Evolutionary conservation across 2,113 vertebrate species (phyloP).

Genomic region (Beaufortia kweichowensis): DNA sequence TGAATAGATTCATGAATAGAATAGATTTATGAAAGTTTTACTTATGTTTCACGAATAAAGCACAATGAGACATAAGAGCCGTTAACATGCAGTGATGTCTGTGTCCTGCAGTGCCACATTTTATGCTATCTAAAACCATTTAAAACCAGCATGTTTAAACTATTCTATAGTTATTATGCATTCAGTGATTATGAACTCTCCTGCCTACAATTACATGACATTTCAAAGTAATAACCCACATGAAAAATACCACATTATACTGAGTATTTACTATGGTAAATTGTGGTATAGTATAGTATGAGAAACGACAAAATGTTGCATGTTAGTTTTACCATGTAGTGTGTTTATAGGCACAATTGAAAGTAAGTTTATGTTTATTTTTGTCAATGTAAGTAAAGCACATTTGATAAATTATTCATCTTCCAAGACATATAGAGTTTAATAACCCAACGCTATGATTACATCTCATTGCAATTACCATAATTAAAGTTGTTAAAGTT

Average conservation of each 20-base stretch:
- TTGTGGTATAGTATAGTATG: too few relatives aligned
- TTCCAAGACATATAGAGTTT: background rate
- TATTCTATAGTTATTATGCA: background rate
- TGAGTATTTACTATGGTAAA: too few relatives aligned
- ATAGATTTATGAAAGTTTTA: background rate
- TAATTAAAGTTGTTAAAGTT: background rate
- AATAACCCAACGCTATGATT: background rate
- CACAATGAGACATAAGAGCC: background rate
- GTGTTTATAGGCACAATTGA: background rate
- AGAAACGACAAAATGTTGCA: background rate
- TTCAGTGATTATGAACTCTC: slow-evolving; percentile 4
- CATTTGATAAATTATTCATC: background rate
- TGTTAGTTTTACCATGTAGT: background rate
- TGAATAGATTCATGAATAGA: background rate
- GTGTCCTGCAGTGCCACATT: background rate
- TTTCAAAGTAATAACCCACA: too few relatives aligned
- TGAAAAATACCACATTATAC: too few relatives aligned
- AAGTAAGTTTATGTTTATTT: background rate
- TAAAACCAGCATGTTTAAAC: slow-evolving; percentile 6
- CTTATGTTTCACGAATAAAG: background rate
- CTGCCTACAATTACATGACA: background rate
- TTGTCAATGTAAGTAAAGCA: background rate
- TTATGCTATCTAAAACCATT: slow-evolving; percentile 8
- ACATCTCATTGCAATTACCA: background rate
- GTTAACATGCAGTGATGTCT: too few relatives aligned